Base-by-base conservation (phyloP, 2,797 vertebrate genomes). In the Parauchenoglanis punctatus region DNA sequence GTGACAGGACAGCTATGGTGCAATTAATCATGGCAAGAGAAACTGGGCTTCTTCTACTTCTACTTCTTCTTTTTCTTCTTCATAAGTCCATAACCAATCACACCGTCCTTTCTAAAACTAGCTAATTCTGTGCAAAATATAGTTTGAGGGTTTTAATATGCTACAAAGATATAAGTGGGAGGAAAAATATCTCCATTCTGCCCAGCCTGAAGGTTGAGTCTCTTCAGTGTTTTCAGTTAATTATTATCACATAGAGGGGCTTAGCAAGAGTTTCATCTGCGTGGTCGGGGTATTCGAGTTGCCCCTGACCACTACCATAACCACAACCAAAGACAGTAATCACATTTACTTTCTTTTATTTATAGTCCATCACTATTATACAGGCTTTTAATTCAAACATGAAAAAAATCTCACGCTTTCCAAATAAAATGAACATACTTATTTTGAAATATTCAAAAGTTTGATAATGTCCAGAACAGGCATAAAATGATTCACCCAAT, bases 1-100 rank as follows among this genome's bases (percentile, higher is more conserved):
- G 97, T 98, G 97, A 98, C 98, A 97, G 97, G 97, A 98, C 98
- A 99, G 97, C 98, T 98, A 98, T 97, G 70, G 54, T 97, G 96
- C 97, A 98, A 99, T 99, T 98, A 99, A 98, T 99, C 97, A 98
- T 94, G 94, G 96, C 95, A 91, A 95, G 96, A 96, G 97, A 97
- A 98, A 97, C 85, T 95, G 96, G 97, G 96, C 97, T 97, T 96
- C 95, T 92, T 95, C 96, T 25, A 75, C 72, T 17, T 35, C 54
- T 15, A 49, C 65, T 25, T 70, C 63, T 70, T 40, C 67, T 72
- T 77, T 96, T 97, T 96, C 95, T 92, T 96, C 96, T 95, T 94
- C 95, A 93, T 93, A 92, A 93, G 92, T 93, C 83, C 0, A 92
- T 86, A 8, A 91, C 91, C 92, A 92, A 92, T 92, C 90, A 92